Conservation (phyloP, 2,113 vertebrate species). For the Lampris incognitus region DNA sequence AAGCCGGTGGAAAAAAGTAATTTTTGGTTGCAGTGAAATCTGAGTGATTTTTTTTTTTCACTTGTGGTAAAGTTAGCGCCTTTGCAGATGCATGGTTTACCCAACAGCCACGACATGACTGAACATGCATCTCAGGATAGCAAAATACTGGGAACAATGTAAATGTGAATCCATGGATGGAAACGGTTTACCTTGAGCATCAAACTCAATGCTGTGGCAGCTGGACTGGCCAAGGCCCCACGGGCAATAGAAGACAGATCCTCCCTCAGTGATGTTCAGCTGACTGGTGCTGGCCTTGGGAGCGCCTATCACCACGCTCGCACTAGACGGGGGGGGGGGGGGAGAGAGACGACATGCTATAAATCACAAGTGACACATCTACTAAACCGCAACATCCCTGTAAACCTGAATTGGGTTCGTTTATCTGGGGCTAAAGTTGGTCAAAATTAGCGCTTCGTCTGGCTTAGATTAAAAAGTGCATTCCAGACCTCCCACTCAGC, state of each 20-base stretch:
- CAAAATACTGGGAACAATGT: no score
- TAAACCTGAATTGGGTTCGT: neutral
- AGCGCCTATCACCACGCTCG: constrained; percentile 89
- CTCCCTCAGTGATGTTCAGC: constrained; percentile 83
- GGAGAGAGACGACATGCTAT: constrained; percentile 15
- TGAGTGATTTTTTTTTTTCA: no score
- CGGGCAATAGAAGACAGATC: constrained; percentile 91
- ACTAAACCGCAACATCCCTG: constrained; percentile 13
- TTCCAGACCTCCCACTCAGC: constrained; percentile 54
- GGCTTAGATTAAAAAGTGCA: constrained; percentile 50
- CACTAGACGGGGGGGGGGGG: constrained; percentile 70
- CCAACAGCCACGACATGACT: no score
- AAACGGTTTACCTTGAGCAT: constrained; percentile 81
- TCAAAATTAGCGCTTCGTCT: constrained; percentile 30
- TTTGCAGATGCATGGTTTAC: no score
- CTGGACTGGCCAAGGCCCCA: constrained; percentile 80
- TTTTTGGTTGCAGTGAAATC: no score
- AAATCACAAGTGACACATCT: constrained; percentile 18
- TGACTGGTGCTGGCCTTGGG: constrained; percentile 90
- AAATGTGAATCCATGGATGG: no score
- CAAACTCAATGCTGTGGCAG: constrained; percentile 84
- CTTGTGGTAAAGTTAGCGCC: no score
- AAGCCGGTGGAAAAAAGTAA: no score
- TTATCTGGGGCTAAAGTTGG: neutral
- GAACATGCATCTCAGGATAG: no score